Evolutionary conservation across 2,888 invertebrate species (phyloP), one percentile per base, ranked within the genome.

Genomic region (Drosophila helvetica): DNA sequence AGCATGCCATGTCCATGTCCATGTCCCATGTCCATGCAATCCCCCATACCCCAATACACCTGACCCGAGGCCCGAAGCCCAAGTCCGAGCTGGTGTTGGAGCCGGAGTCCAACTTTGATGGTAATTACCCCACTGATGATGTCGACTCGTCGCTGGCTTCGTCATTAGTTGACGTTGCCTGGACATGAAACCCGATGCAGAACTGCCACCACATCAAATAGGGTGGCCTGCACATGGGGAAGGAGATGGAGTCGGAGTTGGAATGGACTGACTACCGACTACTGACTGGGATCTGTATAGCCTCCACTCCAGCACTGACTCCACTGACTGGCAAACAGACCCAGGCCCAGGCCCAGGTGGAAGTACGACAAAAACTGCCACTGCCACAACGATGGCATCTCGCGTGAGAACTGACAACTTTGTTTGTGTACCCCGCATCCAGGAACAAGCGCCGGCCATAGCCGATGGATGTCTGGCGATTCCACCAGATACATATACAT

Each of bases 1-100:
- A 88, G 83, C 85, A 61, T 74, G 87, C 74, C 86, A 72, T 82
- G 83, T 78, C 30, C 78, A 74, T 77, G 86, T 75, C 47, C 77
- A 42, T 45, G 19, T 63, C 50, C 48, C 50, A 42, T 71, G 62
- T 55, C 54, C 38, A 30, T 43, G 52, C 52, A 19, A 48, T 43
- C 38, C 62, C 46, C 67, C 58, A 68, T 69, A 74, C 71, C 79
- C 30, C 46, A 25, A 15, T 38, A 51, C 27, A 52, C 18, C 72
- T 48, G 61, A 64, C 50, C 33, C 47, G 19, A n/a, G 53, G 56
- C 19, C 46, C n/a, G 48, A 5, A 1, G 18, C 43, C 45, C 48
- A 38, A 15, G 15, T 6, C 38, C 38, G 38, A 38, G 38, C 15
- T 38, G 33, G 10, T 38, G 5, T 15, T n/a, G 0, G 27, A 27